These are phyloP conservation scores for Micromys minutus DNA, from an alignment of 2,113 vertebrate species.

Conservation along the genomic window DNA sequence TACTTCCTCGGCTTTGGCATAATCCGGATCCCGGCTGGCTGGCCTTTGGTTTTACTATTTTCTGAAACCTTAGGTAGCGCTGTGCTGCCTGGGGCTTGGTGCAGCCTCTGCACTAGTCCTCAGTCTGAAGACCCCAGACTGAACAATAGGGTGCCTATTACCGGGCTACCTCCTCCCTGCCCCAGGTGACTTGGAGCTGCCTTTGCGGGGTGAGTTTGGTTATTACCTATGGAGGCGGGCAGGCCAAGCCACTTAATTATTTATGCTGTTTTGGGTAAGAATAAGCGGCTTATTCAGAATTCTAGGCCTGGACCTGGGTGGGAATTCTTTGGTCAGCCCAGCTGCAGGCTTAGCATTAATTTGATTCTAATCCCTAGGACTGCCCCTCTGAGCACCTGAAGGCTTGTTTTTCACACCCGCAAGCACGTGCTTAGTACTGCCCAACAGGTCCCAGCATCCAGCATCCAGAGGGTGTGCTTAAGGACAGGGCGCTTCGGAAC, in stretches of 20 bases:
- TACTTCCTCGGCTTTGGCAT: not conserved
- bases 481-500: not conserved
- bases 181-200: not conserved
- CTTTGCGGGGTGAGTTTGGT: constrained; percentile 34
- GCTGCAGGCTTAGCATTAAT: constrained; percentile 76
- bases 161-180: not conserved
- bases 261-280: constrained; percentile 59
- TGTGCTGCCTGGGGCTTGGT: not conserved
- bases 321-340: constrained; percentile 69
- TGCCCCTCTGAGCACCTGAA: not conserved
- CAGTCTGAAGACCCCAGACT: no score
- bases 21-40: not conserved
- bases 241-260: constrained; percentile 65
- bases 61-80: not conserved
- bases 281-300: constrained; percentile 71
- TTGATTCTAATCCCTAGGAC: constrained; percentile 70
- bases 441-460: not conserved
- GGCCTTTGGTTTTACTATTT: constrained; percentile 36
- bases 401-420: constrained; percentile 52
- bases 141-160: not conserved
- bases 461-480: not conserved
- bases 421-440: not conserved
- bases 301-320: constrained; percentile 46
- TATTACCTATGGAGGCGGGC: not conserved
- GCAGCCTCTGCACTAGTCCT: not conserved